These are phyloP conservation scores for Archivesica marissinica DNA, from an alignment of 1,140 invertebrate species.

Conservation along the genomic window DNA sequence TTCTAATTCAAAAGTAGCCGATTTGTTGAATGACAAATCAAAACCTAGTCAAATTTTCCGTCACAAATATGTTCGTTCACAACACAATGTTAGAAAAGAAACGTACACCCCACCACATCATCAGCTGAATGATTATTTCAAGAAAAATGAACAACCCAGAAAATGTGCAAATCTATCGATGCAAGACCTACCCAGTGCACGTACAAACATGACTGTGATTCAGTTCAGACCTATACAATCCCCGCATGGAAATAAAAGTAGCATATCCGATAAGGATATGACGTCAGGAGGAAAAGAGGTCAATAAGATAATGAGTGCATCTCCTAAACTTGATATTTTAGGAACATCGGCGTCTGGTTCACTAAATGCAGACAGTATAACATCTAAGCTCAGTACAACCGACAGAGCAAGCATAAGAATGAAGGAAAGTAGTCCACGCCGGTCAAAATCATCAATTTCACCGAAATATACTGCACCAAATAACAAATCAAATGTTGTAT, in stretches of 20 bases:
- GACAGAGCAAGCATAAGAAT: neutral
- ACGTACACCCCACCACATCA: too few species aligned
- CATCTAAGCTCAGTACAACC: too few species aligned
- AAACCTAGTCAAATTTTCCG: neutral
- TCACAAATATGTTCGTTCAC: too few species aligned
- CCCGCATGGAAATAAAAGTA: neutral
- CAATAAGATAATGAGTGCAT: neutral
- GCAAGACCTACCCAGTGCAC: too few species aligned
- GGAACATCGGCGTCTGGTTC: neutral
- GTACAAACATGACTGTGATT: neutral
- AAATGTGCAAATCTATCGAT: too few species aligned
- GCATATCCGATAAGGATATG: conserved; percentile 36
- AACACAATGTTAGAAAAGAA: too few species aligned
- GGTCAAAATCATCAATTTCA: too few species aligned
- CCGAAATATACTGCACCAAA: too few species aligned
- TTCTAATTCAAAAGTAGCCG: neutral
- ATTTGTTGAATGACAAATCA: neutral
- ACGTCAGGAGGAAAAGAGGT: conserved; percentile 55
- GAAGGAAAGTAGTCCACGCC: neutral
- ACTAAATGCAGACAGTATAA: too few species aligned
- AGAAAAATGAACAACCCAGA: too few species aligned
- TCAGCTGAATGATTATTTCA: too few species aligned
- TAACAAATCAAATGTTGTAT: too few species aligned
- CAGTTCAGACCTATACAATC: conserved; percentile 23
- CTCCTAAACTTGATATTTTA: neutral